phyloP scores from a whole-genome alignment of 1,140 invertebrate genomes.

The Leptinotarsa defecta region DNA sequence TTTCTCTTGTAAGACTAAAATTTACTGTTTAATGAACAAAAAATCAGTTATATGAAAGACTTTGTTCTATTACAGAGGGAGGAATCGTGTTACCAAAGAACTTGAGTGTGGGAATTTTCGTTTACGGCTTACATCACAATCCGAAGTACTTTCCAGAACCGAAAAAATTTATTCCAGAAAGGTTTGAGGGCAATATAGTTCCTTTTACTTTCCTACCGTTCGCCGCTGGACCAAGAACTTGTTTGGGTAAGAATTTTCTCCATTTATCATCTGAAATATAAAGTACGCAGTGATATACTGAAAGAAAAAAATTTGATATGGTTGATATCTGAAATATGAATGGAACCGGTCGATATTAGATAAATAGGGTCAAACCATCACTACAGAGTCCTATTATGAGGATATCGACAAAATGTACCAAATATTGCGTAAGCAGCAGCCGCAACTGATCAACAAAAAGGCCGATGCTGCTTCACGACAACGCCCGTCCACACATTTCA shows the following conservation, averaged over 20 bases:
- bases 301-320: no score
- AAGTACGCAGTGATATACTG: no score
- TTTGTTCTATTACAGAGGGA: conserved; percentile 16
- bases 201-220: conserved; percentile 82
- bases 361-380: background rate
- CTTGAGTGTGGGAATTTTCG: conserved; percentile 14
- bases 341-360: background rate
- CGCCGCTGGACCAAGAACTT: conserved; percentile 80
- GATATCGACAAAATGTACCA: no score
- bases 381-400: no score
- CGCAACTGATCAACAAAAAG: no score
- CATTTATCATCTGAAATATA: conserved; percentile 33
- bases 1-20: no score
- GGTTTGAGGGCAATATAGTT: background rate
- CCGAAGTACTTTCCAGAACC: conserved; percentile 6
- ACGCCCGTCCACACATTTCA: no score
- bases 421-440: no score
- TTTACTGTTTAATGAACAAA: no score
- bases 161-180: conserved; percentile 21
- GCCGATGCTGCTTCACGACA: no score
- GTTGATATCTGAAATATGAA: no score
- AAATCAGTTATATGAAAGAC: no score
- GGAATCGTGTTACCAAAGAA: conserved; percentile 19
- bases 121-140: conserved; percentile 17
- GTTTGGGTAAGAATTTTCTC: conserved; percentile 65